Base-by-base conservation (phyloP, 2,113 vertebrate genomes). In the Seriola dumerili region DNA sequence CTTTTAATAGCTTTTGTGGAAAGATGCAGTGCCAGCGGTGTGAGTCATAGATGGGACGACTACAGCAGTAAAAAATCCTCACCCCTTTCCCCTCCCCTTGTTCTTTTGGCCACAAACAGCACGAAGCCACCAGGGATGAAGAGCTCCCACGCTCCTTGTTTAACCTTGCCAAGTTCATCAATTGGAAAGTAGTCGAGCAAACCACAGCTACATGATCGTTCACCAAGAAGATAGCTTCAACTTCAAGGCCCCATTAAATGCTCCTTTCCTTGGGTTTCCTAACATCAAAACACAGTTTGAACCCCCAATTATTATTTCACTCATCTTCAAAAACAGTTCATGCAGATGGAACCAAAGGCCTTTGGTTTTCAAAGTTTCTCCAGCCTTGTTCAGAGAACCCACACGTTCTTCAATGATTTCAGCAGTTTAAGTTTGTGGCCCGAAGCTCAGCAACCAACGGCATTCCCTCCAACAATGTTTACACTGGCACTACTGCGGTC, bases 1-100 rank as follows among this genome's bases (percentile, higher is more conserved):
- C 69, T 82, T 94, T 94, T 92, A 91, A 91, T 84, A 83, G 87
- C 75, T 85, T 65, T 81, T 76, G 69, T 90, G 88, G 87, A 94
- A 94, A 94, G 85, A 92, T 38, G 72, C 85, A 76, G 80, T 83
- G 88, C 91, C 90, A 91, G 68, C 70, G 13, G 64, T 29, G 80
- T 94, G 93, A 94, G 91, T 94, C 93, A 94, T 84, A 57, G 12
- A 59, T 81, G 82, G 71, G 40, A 76, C 38, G 42, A 57, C 75
- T 81, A 63, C 76, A 84, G 84, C 87, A 78, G 59, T 65, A 82
- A 85, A 67, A 78, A 36, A 29, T 76, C 76, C 19, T 69, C 63
- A 11, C 58, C 78, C 29, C 42, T 59, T 34, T 61, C 72, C 48
- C 81, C 73, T 57, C 64, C 71, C 58, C 85, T 25, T 87, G 66